Percentiles rank a stretch among this genome's conserved stretches.
Conservation (phyloP, 2,797 vertebrate genomes). For the Ambastaia sidthimunki region DNA sequence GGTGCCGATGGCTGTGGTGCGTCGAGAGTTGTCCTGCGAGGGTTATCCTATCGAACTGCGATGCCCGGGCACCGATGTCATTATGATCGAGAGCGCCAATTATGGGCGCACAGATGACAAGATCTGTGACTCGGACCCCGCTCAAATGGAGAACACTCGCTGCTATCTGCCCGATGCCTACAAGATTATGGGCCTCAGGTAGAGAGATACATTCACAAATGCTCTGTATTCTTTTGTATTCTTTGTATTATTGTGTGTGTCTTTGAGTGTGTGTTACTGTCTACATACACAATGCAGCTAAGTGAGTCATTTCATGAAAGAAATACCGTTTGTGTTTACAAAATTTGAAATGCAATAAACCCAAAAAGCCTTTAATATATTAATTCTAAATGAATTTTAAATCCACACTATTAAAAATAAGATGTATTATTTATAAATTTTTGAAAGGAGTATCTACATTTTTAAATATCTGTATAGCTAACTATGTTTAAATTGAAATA, state of each 20-base stretch:
- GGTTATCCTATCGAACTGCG: constrained; percentile 98
- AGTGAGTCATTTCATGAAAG: not conserved
- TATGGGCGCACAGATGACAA: constrained; percentile 98
- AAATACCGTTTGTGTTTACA: not conserved
- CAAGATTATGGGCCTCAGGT: constrained; percentile 99
- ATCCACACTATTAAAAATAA: too few relatives aligned
- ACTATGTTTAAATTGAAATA: too few relatives aligned
- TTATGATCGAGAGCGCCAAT: constrained; percentile 99
- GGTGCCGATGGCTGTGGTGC: constrained; percentile 97
- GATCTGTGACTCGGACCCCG: constrained; percentile 98
- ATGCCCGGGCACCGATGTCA: constrained; percentile 97
- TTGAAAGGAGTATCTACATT: too few relatives aligned
- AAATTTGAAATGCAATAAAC: not conserved
- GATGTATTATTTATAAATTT: too few relatives aligned
- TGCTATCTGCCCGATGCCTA: constrained; percentile 99
- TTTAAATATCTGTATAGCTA: too few relatives aligned
- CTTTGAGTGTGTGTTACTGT: constrained; percentile 1
- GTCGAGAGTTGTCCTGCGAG: constrained; percentile 97
- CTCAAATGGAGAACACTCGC: constrained; percentile 99
- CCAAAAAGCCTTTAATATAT: too few relatives aligned
- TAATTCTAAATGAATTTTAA: too few relatives aligned
- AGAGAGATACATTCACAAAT: constrained; percentile 51
- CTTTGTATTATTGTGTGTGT: constrained; percentile 9
- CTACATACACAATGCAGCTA: not conserved
- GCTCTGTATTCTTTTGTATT: constrained; percentile 7